A percentile compares a stretch with the other conserved stretches of the same genome.
Conservation (phyloP, 2,888 invertebrate genomes). For the Leptinotarsa juncta region DNA sequence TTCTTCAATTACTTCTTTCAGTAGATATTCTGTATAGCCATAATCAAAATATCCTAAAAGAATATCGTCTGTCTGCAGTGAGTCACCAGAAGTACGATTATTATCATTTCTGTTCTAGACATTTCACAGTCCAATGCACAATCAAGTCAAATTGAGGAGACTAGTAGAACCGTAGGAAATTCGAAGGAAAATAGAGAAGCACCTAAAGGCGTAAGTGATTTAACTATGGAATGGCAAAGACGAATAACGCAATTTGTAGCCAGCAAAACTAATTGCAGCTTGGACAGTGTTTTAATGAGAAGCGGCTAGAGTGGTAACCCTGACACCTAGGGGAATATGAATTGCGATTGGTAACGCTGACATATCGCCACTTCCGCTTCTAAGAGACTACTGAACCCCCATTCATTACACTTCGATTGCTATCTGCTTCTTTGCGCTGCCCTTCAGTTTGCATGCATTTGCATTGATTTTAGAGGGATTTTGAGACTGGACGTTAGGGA, state of each 20-base stretch:
- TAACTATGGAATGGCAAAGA: slow-evolving; percentile 64
- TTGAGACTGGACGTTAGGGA: slow-evolving; percentile 13
- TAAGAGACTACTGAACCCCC: slow-evolving; percentile 47
- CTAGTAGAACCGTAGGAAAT: slow-evolving; percentile 9
- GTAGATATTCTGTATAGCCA: no score
- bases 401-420: slow-evolving; percentile 50
- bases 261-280: slow-evolving; percentile 66
- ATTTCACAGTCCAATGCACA: neutral
- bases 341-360: slow-evolving; percentile 65
- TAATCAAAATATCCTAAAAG: no score
- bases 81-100: neutral
- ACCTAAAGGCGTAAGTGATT: slow-evolving; percentile 52
- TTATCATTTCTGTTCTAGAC: neutral
- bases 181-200: slow-evolving; percentile 22
- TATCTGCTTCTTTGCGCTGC: slow-evolving; percentile 43
- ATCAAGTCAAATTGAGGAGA: neutral
- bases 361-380: slow-evolving; percentile 57
- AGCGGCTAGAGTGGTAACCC: slow-evolving; percentile 64
- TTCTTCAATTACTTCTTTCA: no score
- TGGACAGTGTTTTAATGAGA: slow-evolving; percentile 68
- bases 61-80: no score
- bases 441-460: slow-evolving; percentile 46
- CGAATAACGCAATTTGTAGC: slow-evolving; percentile 68
- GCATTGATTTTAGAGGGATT: slow-evolving; percentile 42
- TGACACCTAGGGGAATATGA: slow-evolving; percentile 65